A percentile compares a stretch with the other conserved stretches of the same genome.
phyloP scores from a whole-genome alignment of 2,888 invertebrate genomes.

The Caenorhabditis uteleia region DNA sequence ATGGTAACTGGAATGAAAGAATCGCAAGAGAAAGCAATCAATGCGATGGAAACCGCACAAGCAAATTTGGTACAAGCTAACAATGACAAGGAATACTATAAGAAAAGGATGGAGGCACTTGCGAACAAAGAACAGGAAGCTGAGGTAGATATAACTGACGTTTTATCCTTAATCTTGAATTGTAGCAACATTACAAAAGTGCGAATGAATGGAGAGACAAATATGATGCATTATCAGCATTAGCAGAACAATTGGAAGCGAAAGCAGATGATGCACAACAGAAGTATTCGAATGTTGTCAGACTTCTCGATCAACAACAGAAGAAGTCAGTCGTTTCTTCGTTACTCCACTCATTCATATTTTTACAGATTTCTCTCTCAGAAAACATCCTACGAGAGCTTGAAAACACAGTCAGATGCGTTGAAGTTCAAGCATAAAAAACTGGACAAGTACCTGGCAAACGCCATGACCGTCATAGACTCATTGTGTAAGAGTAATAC shows the following conservation, averaged over 20 bases:
- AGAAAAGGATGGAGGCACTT: not conserved
- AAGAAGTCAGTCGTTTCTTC: constrained; percentile 1
- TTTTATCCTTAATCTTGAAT: not conserved
- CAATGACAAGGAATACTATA: constrained; percentile 3
- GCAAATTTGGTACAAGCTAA: constrained; percentile 11
- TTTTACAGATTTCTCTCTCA: not conserved
- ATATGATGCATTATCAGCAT: constrained; percentile 15
- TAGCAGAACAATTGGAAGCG: constrained; percentile 13
- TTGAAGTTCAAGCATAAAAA: constrained; percentile 10
- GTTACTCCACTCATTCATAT: not conserved
- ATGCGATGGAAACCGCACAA: constrained; percentile 15
- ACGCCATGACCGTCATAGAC: constrained; percentile 23
- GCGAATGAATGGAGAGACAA: constrained; percentile 23
- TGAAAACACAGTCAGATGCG: constrained; percentile 4
- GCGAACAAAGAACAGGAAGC: constrained; percentile 13
- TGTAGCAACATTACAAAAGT: constrained; percentile 16
- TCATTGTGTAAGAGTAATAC: constrained; percentile 5
- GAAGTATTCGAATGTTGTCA: constrained; percentile 12
- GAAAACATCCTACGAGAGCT: not conserved
- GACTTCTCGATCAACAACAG: constrained; percentile 1
- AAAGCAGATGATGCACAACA: constrained; percentile 14
- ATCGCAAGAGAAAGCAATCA: constrained; percentile 1
- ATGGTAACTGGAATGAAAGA: not conserved
- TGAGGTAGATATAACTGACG: constrained; percentile 7
- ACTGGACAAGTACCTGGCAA: constrained; percentile 23